A percentile compares a stretch with the other conserved stretches of the same genome.
Evolutionary conservation across 2,113 vertebrate species (phyloP).

Genomic region (Callipepla squamata): DNA sequence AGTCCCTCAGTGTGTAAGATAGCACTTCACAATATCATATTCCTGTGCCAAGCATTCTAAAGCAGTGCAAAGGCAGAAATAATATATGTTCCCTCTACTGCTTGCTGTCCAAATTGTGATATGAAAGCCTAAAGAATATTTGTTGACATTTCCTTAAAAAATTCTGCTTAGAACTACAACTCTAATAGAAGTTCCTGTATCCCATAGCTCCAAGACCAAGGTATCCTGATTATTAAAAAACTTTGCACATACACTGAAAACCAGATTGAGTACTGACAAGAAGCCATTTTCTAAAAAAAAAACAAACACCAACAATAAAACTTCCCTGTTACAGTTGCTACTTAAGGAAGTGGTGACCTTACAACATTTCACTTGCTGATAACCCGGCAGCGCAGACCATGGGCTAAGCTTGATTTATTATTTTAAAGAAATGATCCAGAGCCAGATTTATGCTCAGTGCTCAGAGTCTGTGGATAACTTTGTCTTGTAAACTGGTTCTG

Average conservation of each 20-base stretch:
- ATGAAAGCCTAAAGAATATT: background rate
- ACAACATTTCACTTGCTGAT: background rate
- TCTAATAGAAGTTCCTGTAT: background rate
- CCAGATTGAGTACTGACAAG: background rate
- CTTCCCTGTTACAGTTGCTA: background rate
- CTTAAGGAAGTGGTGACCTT: background rate
- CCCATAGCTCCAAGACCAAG: background rate
- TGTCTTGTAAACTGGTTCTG: background rate
- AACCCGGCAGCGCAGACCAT: background rate
- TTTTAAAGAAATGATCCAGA: background rate
- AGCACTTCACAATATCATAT: background rate
- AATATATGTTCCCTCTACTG: background rate
- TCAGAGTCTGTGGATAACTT: background rate
- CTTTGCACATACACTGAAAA: rapidly evolving
- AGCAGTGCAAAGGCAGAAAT: background rate
- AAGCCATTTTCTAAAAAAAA: background rate
- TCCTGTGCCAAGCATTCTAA: background rate
- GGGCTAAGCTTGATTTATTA: background rate
- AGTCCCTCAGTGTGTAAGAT: background rate
- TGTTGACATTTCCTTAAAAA: background rate
- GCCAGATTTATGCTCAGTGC: rapidly evolving
- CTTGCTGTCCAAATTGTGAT: background rate
- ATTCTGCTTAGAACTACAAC: background rate
- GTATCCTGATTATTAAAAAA: background rate
- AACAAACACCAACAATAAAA: no score